phyloP scores from a whole-genome alignment of 1,140 invertebrate genomes.

The Piezodorus guildinii region DNA sequence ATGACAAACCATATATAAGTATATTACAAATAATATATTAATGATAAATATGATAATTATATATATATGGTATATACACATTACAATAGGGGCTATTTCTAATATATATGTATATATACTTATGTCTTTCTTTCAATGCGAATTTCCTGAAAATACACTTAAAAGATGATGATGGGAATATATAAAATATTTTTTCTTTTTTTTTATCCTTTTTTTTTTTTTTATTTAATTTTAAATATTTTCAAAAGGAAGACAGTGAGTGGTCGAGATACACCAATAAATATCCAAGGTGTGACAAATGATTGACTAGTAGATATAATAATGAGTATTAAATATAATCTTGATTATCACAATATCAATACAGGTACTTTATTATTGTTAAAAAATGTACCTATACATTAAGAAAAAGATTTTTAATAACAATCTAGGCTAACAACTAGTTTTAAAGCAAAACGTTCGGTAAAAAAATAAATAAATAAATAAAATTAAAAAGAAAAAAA shows the following conservation, averaged over 20 bases:
- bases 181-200: constrained; percentile 11
- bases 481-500: neutral
- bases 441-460: neutral
- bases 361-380: constrained; percentile 18
- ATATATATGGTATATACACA: constrained; percentile 14
- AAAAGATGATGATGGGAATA: constrained; percentile 7
- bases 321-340: constrained; percentile 17
- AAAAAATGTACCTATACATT: constrained; percentile 12
- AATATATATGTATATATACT: neutral
- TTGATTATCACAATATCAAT: constrained; percentile 16
- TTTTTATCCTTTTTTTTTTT: neutral
- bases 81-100: constrained; percentile 14
- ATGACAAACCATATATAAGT: constrained; percentile 15
- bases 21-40: constrained; percentile 18
- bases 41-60: constrained; percentile 16
- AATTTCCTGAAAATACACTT: constrained; percentile 16
- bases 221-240: constrained; percentile 11
- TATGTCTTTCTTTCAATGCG: neutral
- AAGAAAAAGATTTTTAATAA: neutral
- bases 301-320: constrained; percentile 18
- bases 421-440: neutral
- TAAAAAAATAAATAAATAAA: constrained; percentile 4
- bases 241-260: constrained; percentile 18
- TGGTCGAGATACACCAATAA: constrained; percentile 15
- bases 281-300: constrained; percentile 14